Evolutionary conservation across 2,888 invertebrate species (phyloP).

Genomic region (Aquatica leii): DNA sequence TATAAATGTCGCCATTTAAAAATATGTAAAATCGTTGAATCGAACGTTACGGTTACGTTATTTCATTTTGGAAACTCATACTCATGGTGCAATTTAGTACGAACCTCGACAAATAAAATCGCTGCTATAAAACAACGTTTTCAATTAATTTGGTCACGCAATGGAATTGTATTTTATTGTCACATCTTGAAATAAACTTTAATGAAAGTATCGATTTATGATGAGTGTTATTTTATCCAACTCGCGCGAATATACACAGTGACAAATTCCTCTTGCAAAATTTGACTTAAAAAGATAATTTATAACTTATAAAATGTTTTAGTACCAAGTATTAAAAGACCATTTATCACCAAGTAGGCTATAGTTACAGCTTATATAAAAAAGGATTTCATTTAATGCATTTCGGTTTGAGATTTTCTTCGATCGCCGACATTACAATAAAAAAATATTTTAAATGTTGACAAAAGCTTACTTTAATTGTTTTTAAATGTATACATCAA

Average conservation of each 20-base stretch:
- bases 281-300: constrained; percentile 8
- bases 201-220: constrained; percentile 38
- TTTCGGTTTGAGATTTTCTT: constrained; percentile 4
- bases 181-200: constrained; percentile 44
- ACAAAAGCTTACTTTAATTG: no score
- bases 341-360: constrained; percentile 7
- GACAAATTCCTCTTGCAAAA: constrained; percentile 12
- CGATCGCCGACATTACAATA: background rate
- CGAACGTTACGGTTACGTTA: no score
- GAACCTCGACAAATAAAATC: constrained; percentile 33
- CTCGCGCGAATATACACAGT: no score
- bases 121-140: constrained; percentile 36
- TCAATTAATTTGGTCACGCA: constrained; percentile 46
- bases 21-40: no score
- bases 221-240: constrained; percentile 31
- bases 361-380: constrained; percentile 1
- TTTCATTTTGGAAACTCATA: constrained; percentile 31
- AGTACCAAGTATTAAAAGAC: constrained; percentile 3
- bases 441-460: no score
- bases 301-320: constrained; percentile 1
- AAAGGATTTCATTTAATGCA: constrained; percentile 5
- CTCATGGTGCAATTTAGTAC: constrained; percentile 28
- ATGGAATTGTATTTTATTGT: constrained; percentile 46
- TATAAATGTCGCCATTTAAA: no score
- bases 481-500: no score